Percentiles rank a stretch among this genome's conserved stretches.
Evolutionary conservation across 2,888 invertebrate species (phyloP).

Genomic region (Lithophane ornitopus): DNA sequence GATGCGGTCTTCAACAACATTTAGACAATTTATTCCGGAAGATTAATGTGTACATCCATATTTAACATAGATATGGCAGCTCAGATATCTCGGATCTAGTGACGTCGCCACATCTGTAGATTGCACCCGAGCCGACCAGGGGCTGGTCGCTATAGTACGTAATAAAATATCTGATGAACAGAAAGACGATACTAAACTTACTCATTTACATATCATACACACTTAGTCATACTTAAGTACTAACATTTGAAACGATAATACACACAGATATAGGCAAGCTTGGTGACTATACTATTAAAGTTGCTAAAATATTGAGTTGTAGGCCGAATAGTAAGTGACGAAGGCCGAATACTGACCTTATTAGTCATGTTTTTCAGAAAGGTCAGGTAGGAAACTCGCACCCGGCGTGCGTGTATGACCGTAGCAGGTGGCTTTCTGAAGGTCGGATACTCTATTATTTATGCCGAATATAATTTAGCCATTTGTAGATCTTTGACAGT

Average conservation of each 20-base stretch:
- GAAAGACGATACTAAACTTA: constrained; percentile 22
- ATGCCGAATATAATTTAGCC: too few relatives aligned
- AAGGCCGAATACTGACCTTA: constrained; percentile 8
- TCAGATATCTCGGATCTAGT: background rate
- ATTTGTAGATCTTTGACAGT: background rate
- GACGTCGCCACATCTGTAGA: background rate
- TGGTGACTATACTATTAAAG: constrained; percentile 5
- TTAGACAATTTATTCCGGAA: background rate
- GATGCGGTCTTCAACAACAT: background rate
- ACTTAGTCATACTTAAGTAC: constrained; percentile 62
- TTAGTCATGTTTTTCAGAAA: background rate
- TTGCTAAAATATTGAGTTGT: background rate
- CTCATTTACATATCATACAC: constrained; percentile 29
- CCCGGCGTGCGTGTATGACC: background rate
- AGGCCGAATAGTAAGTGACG: constrained; percentile 30
- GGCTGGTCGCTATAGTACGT: background rate
- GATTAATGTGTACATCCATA: background rate
- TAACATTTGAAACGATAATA: constrained; percentile 51
- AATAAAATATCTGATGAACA: background rate
- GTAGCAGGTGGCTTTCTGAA: too few relatives aligned
- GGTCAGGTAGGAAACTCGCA: background rate
- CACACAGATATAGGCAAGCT: constrained; percentile 63
- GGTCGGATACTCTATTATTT: too few relatives aligned
- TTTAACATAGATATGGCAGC: background rate
- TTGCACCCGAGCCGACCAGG: background rate